Percentiles rank a stretch among this genome's conserved stretches.
phyloP scores from a whole-genome alignment of 1,140 invertebrate species.

The Cylas formicarius region DNA sequence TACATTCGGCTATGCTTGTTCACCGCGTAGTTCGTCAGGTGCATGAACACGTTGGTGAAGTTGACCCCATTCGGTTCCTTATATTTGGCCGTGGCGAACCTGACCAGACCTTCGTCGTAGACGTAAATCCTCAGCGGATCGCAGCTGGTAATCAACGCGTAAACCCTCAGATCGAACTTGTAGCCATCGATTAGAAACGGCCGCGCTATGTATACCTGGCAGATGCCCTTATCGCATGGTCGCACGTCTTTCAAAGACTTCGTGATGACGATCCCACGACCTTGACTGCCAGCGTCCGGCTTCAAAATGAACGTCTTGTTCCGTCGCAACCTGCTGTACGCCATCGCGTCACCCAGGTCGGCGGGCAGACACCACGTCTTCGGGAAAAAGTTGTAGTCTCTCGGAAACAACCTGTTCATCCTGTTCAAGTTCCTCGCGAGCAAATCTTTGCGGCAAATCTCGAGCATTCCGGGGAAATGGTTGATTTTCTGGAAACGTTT shows the following conservation, averaged over 20 bases:
- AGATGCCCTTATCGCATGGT: slow-evolving; percentile 71
- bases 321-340: slow-evolving; percentile 57
- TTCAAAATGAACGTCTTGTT: slow-evolving; percentile 82
- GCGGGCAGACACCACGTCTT: slow-evolving; percentile 89
- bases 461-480: slow-evolving; percentile 87
- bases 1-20: slow-evolving; percentile 86
- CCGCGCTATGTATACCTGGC: slow-evolving; percentile 67
- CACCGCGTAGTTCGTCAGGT: slow-evolving; percentile 94
- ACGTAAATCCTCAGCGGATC: slow-evolving; percentile 90
- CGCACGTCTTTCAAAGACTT: slow-evolving; percentile 69
- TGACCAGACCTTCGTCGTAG: slow-evolving; percentile 90
- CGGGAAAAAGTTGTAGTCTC: slow-evolving; percentile 86
- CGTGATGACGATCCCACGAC: slow-evolving; percentile 77
- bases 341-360: slow-evolving; percentile 62
- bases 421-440: slow-evolving; percentile 77
- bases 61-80: slow-evolving; percentile 72
- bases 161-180: slow-evolving; percentile 95
- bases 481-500: slow-evolving; percentile 85
- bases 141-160: slow-evolving; percentile 88
- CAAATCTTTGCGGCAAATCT: slow-evolving; percentile 83
- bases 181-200: slow-evolving; percentile 90
- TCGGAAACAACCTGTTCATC: slow-evolving; percentile 77
- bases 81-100: slow-evolving; percentile 82
- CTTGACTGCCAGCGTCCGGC: slow-evolving; percentile 80
- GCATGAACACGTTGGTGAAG: slow-evolving; percentile 85